Evolutionary conservation across 53 echinoderm and acorn worm species (phyloP).

Genomic region (Henricia sp.): DNA sequence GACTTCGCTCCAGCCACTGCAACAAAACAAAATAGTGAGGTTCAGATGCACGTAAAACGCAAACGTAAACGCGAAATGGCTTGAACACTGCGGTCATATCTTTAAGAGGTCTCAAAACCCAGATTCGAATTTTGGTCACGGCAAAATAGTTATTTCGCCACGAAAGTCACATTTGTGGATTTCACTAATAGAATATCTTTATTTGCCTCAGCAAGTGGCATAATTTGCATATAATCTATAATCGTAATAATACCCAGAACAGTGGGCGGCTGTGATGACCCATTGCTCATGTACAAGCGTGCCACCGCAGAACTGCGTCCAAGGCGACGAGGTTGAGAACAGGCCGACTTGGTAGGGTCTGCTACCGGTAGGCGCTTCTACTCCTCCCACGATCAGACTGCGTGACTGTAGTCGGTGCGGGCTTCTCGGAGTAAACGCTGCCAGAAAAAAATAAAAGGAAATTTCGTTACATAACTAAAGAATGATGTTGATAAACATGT

Average conservation of each 20-base stretch:
- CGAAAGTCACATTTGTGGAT: too few species aligned
- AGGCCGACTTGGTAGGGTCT: slow-evolving; percentile 28
- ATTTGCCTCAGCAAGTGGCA: too few species aligned
- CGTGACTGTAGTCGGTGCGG: too few species aligned
- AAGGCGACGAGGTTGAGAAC: not conserved
- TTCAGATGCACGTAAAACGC: not conserved
- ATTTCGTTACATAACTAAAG: too few species aligned
- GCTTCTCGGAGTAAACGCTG: not conserved
- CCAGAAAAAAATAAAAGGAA: not conserved
- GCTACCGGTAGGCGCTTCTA: not conserved
- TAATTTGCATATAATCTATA: not conserved
- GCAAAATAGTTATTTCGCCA: too few species aligned
- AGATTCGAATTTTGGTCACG: too few species aligned
- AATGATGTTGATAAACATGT: too few species aligned
- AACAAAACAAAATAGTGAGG: not conserved
- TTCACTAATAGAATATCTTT: too few species aligned
- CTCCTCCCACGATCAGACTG: slow-evolving; percentile 24
- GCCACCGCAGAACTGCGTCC: not conserved
- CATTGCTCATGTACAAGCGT: slow-evolving; percentile 1
- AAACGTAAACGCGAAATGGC: too few species aligned
- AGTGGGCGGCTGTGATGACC: slow-evolving; percentile 26
- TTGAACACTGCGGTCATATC: too few species aligned
- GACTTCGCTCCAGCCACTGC: not conserved
- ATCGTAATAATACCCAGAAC: not conserved
- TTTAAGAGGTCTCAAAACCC: too few species aligned